Evolutionary conservation across 2,113 vertebrate genomes (phyloP).

Genomic region (Callopanchax toddi): DNA sequence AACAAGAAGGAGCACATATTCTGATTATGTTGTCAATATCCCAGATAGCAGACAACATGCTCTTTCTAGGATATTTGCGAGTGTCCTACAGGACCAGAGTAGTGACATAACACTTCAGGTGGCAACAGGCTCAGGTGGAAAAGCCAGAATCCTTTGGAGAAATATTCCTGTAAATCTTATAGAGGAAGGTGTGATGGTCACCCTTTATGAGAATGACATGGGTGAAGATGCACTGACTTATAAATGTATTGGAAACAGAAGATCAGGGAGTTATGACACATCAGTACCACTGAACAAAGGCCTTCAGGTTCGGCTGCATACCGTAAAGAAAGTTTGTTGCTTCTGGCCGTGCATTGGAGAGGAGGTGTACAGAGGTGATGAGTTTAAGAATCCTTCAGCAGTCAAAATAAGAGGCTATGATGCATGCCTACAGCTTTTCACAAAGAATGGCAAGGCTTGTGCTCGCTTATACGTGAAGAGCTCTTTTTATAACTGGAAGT

Average conservation of each 20-base stretch:
- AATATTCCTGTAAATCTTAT: conserved; percentile 4
- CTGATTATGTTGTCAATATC: conserved; percentile 32
- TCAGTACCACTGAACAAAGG: conserved; percentile 39
- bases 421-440: conserved; percentile 48
- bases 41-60: conserved; percentile 1
- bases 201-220: conserved; percentile 18
- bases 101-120: conserved; percentile 25
- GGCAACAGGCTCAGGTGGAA: conserved; percentile 25
- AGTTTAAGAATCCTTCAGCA: conserved; percentile 14
- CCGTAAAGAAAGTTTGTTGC: conserved; percentile 11
- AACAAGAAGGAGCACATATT: conserved; percentile 1
- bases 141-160: conserved; percentile 47
- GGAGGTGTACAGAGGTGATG: conserved; percentile 42
- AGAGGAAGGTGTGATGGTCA: conserved; percentile 17
- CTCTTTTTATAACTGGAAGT: conserved; percentile 35
- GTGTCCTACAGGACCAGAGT: accelerated
- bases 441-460: conserved; percentile 57
- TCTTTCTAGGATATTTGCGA: background rate
- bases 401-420: conserved; percentile 24
- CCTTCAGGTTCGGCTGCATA: conserved; percentile 54
- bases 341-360: conserved; percentile 35
- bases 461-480: conserved; percentile 48
- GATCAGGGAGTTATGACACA: conserved; percentile 33
- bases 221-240: background rate
- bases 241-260: background rate